These are phyloP conservation scores for Miltochrista miniata DNA, from an alignment of 2,888 invertebrate genomes.

Conservation along the genomic window DNA sequence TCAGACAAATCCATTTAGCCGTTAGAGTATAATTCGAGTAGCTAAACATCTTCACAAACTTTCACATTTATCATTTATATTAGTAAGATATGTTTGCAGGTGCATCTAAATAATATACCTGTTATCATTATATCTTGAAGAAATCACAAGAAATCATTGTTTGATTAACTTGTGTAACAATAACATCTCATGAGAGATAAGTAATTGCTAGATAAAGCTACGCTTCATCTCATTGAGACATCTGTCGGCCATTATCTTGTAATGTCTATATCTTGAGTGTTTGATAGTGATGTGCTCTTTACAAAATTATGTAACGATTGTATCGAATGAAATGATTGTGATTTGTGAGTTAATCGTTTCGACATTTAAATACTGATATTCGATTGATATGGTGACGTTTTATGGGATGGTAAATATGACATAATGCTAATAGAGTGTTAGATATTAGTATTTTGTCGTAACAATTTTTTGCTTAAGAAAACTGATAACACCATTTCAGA, in stretches of 20 bases:
- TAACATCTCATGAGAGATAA: constrained; percentile 27
- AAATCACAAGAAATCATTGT: constrained; percentile 12
- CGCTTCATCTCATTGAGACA: constrained; percentile 47
- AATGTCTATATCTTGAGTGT: constrained; percentile 37
- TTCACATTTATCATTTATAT: too few relatives aligned
- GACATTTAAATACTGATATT: not conserved
- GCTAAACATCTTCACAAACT: too few relatives aligned
- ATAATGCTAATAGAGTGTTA: too few relatives aligned
- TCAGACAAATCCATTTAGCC: too few relatives aligned
- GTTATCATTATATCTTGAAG: not conserved
- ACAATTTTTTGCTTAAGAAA: too few relatives aligned
- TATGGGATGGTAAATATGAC: too few relatives aligned
- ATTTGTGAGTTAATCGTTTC: constrained; percentile 5
- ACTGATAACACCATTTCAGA: too few relatives aligned
- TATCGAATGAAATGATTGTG: constrained; percentile 17
- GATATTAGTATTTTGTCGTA: too few relatives aligned
- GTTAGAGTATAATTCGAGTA: too few relatives aligned
- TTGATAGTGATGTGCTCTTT: constrained; percentile 35
- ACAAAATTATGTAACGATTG: constrained; percentile 28
- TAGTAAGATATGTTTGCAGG: too few relatives aligned
- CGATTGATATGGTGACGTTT: not conserved
- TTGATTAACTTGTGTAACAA: constrained; percentile 26
- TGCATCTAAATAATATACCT: not conserved
- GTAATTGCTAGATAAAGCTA: constrained; percentile 33
- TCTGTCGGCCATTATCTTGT: constrained; percentile 33